Evolutionary conservation across 2,113 vertebrate genomes (phyloP), one percentile per base, ranked within the genome.

Genomic region (Nothocercus julius): DNA sequence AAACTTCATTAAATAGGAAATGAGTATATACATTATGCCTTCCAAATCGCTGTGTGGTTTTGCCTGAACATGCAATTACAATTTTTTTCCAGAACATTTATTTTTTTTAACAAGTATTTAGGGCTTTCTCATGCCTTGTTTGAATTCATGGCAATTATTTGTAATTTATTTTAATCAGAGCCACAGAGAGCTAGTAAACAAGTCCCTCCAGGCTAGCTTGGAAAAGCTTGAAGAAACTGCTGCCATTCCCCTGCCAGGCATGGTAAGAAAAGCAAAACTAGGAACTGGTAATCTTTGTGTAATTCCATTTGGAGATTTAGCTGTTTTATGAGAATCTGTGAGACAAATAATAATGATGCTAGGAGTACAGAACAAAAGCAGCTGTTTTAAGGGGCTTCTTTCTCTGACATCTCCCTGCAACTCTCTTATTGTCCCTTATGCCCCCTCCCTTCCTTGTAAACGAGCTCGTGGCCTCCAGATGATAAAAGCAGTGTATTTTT

Each of bases 91-190:
- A 92, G 80, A 94, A 86, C 30, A 53, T 87, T 89, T 81, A 38
- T 25, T 51, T 83, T 86, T 87, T 74, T 69, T 67, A 72, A 91
- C 45, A 81, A 81, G 51, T 92, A 75, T 91, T 95, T 92, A 88
- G 51, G n/a, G 11, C 17, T 81, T 56, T 95, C 47, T 92, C 77
- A 81, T 36, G 69, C 7, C 6, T 86, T 93, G 32, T 88, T 91
- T 62, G 56, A 66, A 54, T 88, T 91, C 24, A 88, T n/a, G 34
- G 42, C 47, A 86, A 86, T 92, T 69, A 79, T 90, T 94, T 86
- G 47, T 44, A 95, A 84, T 94, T 92, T 94, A 87, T 94, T 94
- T 95, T 93, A 91, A 86, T 91, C 68, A 61, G 76, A 91, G 18
- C 38, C 76, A 54, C n/a, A 53, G 56, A 81, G 42, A 88, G 8